A percentile compares a stretch with the other conserved stretches of the same genome.
These are phyloP conservation scores for Bubalus kerabau DNA, from an alignment of 2,113 vertebrate genomes.

Conservation along the genomic window DNA sequence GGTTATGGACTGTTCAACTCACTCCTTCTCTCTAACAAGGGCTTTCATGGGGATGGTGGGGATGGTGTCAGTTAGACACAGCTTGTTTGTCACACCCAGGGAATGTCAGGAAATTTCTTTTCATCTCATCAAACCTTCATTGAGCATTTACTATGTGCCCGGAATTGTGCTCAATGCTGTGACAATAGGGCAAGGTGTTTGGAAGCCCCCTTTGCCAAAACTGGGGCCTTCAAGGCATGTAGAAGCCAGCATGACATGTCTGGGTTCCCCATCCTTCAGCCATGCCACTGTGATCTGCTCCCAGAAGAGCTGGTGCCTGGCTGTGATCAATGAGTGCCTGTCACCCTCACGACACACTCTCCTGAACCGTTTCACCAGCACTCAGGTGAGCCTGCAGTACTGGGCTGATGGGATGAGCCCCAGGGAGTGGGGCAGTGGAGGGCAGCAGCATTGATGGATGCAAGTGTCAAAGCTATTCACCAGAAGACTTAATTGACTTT, in stretches of 20 bases:
- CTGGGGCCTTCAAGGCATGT: background rate
- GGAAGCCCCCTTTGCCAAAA: background rate
- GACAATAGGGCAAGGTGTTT: background rate
- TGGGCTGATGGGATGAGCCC: background rate
- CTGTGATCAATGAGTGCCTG: constrained; percentile 16
- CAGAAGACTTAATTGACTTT: constrained; percentile 40
- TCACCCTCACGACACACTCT: background rate
- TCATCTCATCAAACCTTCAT: background rate
- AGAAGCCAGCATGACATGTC: background rate
- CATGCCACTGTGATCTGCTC: background rate
- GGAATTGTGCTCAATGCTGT: background rate
- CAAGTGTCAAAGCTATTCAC: background rate
- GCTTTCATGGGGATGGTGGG: background rate
- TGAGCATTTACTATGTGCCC: background rate
- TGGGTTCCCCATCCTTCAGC: background rate
- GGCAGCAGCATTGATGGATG: background rate
- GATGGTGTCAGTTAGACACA: background rate
- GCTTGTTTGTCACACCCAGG: background rate
- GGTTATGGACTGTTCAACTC: constrained; percentile 27
- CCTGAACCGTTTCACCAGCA: background rate
- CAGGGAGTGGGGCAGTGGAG: background rate
- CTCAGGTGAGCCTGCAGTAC: background rate
- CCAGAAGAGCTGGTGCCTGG: background rate
- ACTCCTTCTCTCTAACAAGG: constrained; percentile 22
- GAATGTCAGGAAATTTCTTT: background rate